A percentile compares a stretch with the other conserved stretches of the same genome.
Conservation (phyloP, 2,113 vertebrate species). For the Chlorodrepanis virens region DNA sequence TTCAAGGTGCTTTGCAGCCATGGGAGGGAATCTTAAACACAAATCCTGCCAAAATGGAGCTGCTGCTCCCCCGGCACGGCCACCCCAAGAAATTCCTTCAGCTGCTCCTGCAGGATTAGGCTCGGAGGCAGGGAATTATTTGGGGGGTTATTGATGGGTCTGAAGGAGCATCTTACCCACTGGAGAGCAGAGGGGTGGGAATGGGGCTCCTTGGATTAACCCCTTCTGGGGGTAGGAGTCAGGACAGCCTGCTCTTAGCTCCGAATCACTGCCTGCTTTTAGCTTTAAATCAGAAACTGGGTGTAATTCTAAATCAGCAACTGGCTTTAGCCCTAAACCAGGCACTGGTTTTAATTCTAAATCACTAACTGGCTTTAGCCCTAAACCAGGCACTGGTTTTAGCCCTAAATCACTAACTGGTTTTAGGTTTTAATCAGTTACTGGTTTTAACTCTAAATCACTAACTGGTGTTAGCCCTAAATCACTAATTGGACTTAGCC, state of each 20-base stretch:
- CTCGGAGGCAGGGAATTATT: background rate
- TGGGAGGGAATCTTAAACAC: conserved; percentile 44
- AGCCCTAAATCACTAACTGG: accelerated
- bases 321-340: background rate
- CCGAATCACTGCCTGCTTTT: background rate
- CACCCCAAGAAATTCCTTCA: background rate
- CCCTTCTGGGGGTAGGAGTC: accelerated
- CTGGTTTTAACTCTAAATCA: background rate
- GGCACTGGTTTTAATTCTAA: accelerated
- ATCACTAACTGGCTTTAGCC: accelerated
- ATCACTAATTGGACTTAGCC: accelerated
- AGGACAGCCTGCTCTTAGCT: background rate
- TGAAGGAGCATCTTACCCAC: background rate
- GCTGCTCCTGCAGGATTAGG: accelerated
- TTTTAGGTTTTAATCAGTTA: accelerated
- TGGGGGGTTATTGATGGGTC: background rate
- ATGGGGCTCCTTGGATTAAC: background rate
- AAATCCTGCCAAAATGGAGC: conserved; percentile 19
- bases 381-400: background rate
- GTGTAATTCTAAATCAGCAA: accelerated
- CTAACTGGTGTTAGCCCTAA: accelerated
- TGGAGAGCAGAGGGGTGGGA: background rate
- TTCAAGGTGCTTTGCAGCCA: conserved; percentile 51
- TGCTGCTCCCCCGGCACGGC: background rate
- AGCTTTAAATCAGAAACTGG: background rate